These are phyloP conservation scores for Malurus cyaneus DNA, from an alignment of 2,113 vertebrate species.

Conservation along the genomic window DNA sequence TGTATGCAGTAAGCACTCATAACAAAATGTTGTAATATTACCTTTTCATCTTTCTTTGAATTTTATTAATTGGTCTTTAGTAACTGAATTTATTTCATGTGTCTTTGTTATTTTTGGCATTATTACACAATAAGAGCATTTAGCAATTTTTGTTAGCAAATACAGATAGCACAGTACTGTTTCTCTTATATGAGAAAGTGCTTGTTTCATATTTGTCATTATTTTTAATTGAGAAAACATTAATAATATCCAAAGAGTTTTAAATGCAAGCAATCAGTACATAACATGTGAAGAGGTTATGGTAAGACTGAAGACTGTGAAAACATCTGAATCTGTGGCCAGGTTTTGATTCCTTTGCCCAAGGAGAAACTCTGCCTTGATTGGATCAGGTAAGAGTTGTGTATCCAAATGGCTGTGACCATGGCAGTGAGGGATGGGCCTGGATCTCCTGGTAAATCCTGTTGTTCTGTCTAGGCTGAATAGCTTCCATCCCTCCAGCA, in stretches of 20 bases:
- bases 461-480: not conserved
- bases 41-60: not conserved
- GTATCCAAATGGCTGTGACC: not conserved
- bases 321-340: not conserved
- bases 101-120: not conserved
- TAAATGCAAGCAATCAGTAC: not conserved
- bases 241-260: not conserved
- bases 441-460: not conserved
- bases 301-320: not conserved
- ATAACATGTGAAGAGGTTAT: not conserved
- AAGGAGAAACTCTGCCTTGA: not conserved
- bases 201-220: not conserved
- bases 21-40: not conserved
- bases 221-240: not conserved
- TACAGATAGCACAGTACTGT: not conserved
- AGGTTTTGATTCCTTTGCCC: not conserved
- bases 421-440: not conserved
- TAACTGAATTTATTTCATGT: not conserved
- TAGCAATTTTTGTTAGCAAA: not conserved
- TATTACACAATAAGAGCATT: not conserved
- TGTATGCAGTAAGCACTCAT: not conserved
- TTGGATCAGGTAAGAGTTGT: not conserved
- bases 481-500: not conserved
- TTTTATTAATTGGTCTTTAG: not conserved
- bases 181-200: not conserved